Conservation (phyloP, 2,888 invertebrate genomes). For the Bedellia somnulentella region DNA sequence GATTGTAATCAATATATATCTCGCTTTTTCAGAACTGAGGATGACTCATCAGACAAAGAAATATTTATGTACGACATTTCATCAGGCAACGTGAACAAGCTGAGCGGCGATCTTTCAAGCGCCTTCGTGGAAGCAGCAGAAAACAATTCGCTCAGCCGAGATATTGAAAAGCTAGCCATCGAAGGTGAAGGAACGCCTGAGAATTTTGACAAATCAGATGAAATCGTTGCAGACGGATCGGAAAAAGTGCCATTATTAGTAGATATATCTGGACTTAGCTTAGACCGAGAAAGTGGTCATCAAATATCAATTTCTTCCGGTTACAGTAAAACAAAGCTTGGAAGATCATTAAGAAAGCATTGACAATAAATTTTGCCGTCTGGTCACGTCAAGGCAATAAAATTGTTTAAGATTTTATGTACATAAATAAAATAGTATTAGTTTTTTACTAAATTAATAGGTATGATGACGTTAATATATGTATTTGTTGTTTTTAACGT, state of each 20-base stretch:
- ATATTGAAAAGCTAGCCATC: slow-evolving; percentile 60
- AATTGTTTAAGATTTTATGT: slow-evolving; percentile 12
- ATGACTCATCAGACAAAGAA: slow-evolving; percentile 64
- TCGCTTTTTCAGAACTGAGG: slow-evolving; percentile 39
- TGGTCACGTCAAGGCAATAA: too few relatives aligned
- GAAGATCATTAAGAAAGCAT: slow-evolving; percentile 45
- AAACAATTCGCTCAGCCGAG: slow-evolving; percentile 73
- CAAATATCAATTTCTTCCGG: slow-evolving; percentile 51
- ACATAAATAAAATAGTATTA: slow-evolving; percentile 53
- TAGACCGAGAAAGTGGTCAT: slow-evolving; percentile 34
- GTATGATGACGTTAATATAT: slow-evolving; percentile 29
- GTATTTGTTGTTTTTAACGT: slow-evolving; percentile 44
- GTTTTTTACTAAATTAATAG: slow-evolving; percentile 52
- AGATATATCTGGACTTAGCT: slow-evolving; percentile 44
- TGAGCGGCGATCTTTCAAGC: slow-evolving; percentile 79
- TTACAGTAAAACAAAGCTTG: slow-evolving; percentile 56
- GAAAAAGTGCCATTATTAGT: slow-evolving; percentile 57
- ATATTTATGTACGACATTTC: slow-evolving; percentile 86
- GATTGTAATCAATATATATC: too few relatives aligned
- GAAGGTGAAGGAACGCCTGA: slow-evolving; percentile 51
- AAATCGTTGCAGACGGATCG: slow-evolving; percentile 33
- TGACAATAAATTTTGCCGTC: slow-evolving; percentile 18
- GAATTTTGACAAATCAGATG: slow-evolving; percentile 29
- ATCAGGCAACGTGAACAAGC: slow-evolving; percentile 72
- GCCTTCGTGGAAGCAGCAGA: slow-evolving; percentile 88